Conservation (phyloP, 1,140 invertebrate species). For the Homarus americanus region DNA sequence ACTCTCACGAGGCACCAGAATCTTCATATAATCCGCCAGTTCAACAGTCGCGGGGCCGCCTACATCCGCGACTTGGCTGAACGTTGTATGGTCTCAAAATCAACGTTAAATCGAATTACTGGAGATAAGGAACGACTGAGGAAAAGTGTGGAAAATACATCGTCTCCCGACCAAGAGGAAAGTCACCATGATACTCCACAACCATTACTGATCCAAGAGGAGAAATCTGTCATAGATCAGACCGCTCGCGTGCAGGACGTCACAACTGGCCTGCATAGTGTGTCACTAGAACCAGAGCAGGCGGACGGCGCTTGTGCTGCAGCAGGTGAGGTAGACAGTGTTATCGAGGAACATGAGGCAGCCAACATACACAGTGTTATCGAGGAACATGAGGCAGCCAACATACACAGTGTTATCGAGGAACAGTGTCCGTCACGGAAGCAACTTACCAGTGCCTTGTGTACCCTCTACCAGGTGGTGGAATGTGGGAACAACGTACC, state of each 20-base stretch:
- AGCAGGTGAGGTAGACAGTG: not conserved
- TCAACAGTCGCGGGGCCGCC: not conserved
- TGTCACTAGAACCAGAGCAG: not conserved
- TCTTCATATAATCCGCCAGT: conserved; percentile 20
- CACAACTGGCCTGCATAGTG: not conserved
- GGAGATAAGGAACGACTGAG: not conserved
- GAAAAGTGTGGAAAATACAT: not conserved
- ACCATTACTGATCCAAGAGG: not conserved
- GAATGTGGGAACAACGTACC: not conserved
- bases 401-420: not conserved
- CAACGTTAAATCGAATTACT: not conserved
- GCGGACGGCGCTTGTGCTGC: not conserved
- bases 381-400: not conserved
- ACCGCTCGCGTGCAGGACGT: too few species aligned
- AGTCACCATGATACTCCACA: not conserved
- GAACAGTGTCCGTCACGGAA: not conserved
- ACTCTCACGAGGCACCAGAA: conserved; percentile 14
- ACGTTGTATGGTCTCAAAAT: not conserved
- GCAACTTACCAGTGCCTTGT: not conserved
- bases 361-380: not conserved
- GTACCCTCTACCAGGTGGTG: conserved; percentile 18
- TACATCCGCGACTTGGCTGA: conserved; percentile 27
- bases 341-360: not conserved
- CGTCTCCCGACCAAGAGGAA: not conserved
- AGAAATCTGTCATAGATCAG: not conserved